Conservation (phyloP, 2,888 invertebrate genomes). For the Drosophila rellima region DNA sequence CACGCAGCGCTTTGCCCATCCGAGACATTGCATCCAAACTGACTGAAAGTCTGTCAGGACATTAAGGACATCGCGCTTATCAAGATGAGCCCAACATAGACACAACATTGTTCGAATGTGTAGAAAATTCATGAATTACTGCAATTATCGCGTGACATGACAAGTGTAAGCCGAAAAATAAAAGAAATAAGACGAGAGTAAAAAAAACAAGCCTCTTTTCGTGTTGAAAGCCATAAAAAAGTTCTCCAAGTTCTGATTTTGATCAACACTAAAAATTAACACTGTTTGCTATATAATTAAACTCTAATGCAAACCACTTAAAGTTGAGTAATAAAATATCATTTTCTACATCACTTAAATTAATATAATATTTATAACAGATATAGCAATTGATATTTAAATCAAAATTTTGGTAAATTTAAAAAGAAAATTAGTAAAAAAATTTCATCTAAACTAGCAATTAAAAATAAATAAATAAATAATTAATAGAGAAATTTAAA, state of each 20-base stretch:
- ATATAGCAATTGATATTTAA: neutral
- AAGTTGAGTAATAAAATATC: neutral
- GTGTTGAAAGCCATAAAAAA: slow-evolving; percentile 16
- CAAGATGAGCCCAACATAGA: slow-evolving; percentile 29
- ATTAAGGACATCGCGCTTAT: slow-evolving; percentile 11
- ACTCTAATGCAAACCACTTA: neutral
- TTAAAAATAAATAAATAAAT: no score
- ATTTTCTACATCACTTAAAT: neutral
- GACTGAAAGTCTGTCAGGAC: neutral
- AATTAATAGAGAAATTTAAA: neutral
- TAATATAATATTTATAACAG: neutral
- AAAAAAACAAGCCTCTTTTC: neutral
- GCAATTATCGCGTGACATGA: slow-evolving; percentile 36
- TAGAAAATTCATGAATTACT: slow-evolving; percentile 13
- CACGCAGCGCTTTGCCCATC: slow-evolving; percentile 55
- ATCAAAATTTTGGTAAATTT: no score
- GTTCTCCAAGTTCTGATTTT: neutral
- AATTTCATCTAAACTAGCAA: neutral
- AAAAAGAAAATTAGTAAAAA: no score
- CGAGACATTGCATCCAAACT: slow-evolving; percentile 51
- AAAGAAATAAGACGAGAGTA: slow-evolving; percentile 1
- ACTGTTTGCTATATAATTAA: slow-evolving; percentile 5
- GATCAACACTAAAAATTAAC: slow-evolving; percentile 13
- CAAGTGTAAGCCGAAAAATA: slow-evolving; percentile 1
- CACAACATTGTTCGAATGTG: neutral